Evolutionary conservation across 2,113 vertebrate genomes (phyloP), one percentile per base, ranked within the genome.

Genomic region (Tachysurus fulvidraco): DNA sequence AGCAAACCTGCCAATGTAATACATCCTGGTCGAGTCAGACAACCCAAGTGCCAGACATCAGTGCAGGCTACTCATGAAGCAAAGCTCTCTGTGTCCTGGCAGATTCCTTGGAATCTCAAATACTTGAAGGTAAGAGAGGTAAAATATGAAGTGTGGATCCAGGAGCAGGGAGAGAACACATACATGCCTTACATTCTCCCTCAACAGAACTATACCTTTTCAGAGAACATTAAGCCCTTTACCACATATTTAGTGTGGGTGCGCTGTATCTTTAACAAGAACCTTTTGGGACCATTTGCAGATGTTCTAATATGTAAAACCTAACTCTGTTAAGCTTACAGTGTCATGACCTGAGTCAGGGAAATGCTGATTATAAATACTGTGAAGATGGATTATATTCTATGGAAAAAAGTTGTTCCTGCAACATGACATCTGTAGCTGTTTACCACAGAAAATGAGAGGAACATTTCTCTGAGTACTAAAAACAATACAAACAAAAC

Each of bases 201-300:
- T 44, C 96, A 97, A 91, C 98, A 97, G 94, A 99, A 99, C 94
- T 98, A 99, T 90, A 99, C 98, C 1, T 99, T 99, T 92, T 97
- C 97, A 0, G 98, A 99, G 89, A 99, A 98, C 94, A 98, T 99
- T 88, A 99, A 99, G 89, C 98, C 98, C 80, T 99, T 98, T 91
- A 98, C 98, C 2, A 97, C 98, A 83, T 99, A 99, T 91, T 92
- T 99, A 91, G 98, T 99, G 89, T 99, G 98, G 98, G 97, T 99
- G 85, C 96, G 98, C 88, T 99, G 98, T 92, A 97, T 99, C 93
- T 99, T 99, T 92, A 98, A 98, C 94, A 98, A 96, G 92, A 97
- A 88, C 89, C 97, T 99, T 67, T 93, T 97, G 81, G 98, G 98
- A 73, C 98, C 98, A n/a, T 99, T 99, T 90, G 97, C 98, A 91